Evolutionary conservation across 2,888 invertebrate species (phyloP), one percentile per base, ranked within the genome.

Genomic region (Eupithecia dodoneata): DNA sequence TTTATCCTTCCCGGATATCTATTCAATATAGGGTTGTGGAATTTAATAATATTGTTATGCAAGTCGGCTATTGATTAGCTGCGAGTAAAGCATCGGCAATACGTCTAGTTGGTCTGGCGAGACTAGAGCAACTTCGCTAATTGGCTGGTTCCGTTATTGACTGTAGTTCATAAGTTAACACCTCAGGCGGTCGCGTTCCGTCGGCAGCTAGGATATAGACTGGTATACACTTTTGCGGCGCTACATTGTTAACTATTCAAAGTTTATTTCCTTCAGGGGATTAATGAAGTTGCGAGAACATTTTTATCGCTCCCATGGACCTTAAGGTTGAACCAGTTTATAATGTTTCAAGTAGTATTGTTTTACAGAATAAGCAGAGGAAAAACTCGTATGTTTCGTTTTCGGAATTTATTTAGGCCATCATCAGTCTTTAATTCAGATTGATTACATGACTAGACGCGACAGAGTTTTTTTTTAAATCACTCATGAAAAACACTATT

Each of bases 81-180:
- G 66, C 42, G 70, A 73, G 76, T 59, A 49, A 76, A 73, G 65
- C 65, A 75, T 65, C 59, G 67, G 59, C 75, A 74, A 49, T 72
- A 44, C 76, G 72, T 78, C 75, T 75, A 72, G 72, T 76, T 69
- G 52, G 74, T 74, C 75, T 73, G 73, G 73, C 75, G 59, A 63
- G 75, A 73, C 74, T 69, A 42, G 79, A 74, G 74, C 67, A 81
- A 78, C 80, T 79, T 77, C 10, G 59, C 76, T 83, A 83, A 83
- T 83, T 81, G 82, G 80, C 76, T 75, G 72, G 81, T 77, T 76
- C 81, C 76, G 81, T 72, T 79, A 80, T 81, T 81, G 81, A 78
- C 80, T 73, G 79, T 75, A 76, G 80, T 80, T 79, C 74, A 74
- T 75, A 73, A 78, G 76, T 80, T 74, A 78, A 78, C 77, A 77